Percentiles rank a stretch among this genome's conserved stretches.
Conservation (phyloP, 2,888 invertebrate genomes). For the Meta bourneti region DNA sequence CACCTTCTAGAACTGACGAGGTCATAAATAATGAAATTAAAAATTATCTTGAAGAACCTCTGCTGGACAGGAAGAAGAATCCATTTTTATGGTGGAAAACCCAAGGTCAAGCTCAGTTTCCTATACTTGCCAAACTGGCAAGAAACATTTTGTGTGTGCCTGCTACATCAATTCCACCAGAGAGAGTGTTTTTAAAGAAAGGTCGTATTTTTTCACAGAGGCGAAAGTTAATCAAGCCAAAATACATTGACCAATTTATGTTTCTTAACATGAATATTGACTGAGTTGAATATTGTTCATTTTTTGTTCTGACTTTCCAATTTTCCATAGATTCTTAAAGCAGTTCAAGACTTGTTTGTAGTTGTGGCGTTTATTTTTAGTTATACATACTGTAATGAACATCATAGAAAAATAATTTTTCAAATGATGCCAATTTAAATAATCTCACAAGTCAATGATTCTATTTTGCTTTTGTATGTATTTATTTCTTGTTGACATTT, state of each 20-base stretch:
- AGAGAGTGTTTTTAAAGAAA: conserved; percentile 71
- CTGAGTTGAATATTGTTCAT: conserved; percentile 2
- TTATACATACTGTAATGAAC: neutral
- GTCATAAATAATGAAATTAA: conserved; percentile 67
- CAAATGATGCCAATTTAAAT: too few species aligned
- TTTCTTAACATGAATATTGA: conserved; percentile 75
- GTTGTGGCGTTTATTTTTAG: neutral
- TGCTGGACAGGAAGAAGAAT: conserved; percentile 69
- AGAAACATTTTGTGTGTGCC: conserved; percentile 65
- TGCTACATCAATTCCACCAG: conserved; percentile 72
- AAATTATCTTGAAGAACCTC: conserved; percentile 70
- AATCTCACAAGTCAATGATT: too few species aligned
- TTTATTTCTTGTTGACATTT: too few species aligned
- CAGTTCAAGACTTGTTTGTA: neutral
- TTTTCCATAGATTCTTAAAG: neutral
- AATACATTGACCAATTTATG: conserved; percentile 73
- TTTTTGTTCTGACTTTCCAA: neutral
- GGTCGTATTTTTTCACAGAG: conserved; percentile 62
- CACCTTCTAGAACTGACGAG: conserved; percentile 54
- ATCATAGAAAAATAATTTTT: too few species aligned
- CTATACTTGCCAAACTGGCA: conserved; percentile 65
- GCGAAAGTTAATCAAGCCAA: conserved; percentile 59
- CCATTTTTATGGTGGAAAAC: conserved; percentile 74
- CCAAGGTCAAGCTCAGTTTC: conserved; percentile 69
- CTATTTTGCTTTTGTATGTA: too few species aligned